Evolutionary conservation across 1,140 invertebrate species (phyloP).

Genomic region (Cecropterus lyciades): DNA sequence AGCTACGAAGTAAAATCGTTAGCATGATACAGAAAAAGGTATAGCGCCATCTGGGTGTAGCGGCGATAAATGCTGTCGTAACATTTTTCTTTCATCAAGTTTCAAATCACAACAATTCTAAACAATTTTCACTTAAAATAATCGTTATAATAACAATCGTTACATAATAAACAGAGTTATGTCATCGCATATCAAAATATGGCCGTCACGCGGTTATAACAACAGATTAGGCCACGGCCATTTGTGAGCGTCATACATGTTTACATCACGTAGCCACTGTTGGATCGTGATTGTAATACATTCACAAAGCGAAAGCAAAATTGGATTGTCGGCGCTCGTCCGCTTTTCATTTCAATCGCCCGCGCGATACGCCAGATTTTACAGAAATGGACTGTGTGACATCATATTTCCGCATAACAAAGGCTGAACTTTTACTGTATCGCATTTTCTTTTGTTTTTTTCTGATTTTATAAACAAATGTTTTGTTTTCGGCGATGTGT

Average conservation of each 20-base stretch:
- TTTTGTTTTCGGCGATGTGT: too few relatives aligned
- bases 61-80: too few relatives aligned
- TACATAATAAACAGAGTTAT: too few relatives aligned
- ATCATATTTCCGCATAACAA: conserved; percentile 17
- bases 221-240: conserved; percentile 12
- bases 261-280: conserved; percentile 22
- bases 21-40: too few relatives aligned
- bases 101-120: too few relatives aligned
- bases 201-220: background rate
- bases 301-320: conserved; percentile 68
- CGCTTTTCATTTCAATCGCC: conserved; percentile 48
- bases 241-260: conserved; percentile 9
- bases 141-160: too few relatives aligned
- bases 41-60: too few relatives aligned
- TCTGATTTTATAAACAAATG: background rate
- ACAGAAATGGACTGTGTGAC: conserved; percentile 16
- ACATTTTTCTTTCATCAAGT: too few relatives aligned
- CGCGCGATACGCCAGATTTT: conserved; percentile 26
- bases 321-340: conserved; percentile 55
- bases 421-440: conserved; percentile 13
- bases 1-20: too few relatives aligned
- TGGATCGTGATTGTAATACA: conserved; percentile 60
- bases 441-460: background rate
- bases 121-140: too few relatives aligned
- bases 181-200: too few relatives aligned